A percentile compares a stretch with the other conserved stretches of the same genome.
phyloP scores from a whole-genome alignment of 2,888 invertebrate species.

The Cactoblastis cactorum region DNA sequence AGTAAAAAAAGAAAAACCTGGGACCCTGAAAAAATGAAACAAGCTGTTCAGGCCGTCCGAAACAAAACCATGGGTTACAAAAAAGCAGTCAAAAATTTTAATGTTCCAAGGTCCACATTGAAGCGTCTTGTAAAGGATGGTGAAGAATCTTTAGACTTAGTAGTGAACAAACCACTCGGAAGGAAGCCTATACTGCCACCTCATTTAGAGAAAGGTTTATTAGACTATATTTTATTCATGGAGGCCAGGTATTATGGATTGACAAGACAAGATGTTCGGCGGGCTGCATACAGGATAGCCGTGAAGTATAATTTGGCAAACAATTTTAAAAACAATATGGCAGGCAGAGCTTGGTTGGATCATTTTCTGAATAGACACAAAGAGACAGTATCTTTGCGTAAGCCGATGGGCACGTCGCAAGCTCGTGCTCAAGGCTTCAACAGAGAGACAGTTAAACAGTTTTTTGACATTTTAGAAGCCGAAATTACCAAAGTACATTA shows the following conservation, averaged over 20 bases:
- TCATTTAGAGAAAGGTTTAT: neutral
- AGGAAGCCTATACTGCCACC: neutral
- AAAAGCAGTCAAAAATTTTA: neutral
- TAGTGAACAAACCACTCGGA: neutral
- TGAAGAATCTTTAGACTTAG: neutral
- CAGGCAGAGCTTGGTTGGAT: neutral
- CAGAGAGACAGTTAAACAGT: constrained; percentile 22
- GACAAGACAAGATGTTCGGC: no score
- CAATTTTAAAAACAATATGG: neutral
- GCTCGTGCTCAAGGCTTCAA: constrained; percentile 18
- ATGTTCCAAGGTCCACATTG: neutral
- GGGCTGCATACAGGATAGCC: no score
- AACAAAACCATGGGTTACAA: neutral
- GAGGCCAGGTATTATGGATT: neutral
- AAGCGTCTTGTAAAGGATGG: neutral
- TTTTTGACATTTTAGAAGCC: constrained; percentile 18
- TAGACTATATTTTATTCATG: neutral
- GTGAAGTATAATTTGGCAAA: neutral
- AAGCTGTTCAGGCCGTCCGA: neutral
- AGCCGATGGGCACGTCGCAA: neutral
- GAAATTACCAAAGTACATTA: constrained; percentile 1
- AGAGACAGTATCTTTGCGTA: neutral
- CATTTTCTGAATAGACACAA: neutral
- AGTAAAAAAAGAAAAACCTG: neutral
- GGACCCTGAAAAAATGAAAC: neutral